Evolutionary conservation across 2,113 vertebrate genomes (phyloP), one percentile per base, ranked within the genome.

Genomic region (Ariopsis seemanni): DNA sequence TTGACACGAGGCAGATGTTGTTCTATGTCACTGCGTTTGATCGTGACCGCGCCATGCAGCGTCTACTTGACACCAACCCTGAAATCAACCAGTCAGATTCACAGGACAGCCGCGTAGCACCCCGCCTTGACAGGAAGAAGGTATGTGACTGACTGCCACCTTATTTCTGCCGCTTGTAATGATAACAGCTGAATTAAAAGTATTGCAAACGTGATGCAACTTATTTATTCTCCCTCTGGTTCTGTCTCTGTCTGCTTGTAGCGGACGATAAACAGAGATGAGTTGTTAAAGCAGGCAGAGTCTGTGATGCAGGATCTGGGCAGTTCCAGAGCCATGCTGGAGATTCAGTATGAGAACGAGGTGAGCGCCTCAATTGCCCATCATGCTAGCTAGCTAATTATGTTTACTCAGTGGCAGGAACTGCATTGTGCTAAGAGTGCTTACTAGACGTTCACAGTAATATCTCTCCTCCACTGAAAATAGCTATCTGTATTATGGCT

Each of bases 11-110:
- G 90, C 98, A 99, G 97, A 99, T 99, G 98, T 93, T 99, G 81
- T 99, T 99, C 93, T 99, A 99, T 62, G 98, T 99, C 63, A 99
- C 98, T n/a, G 98, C 98, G n/a, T 99, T 99, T 93, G 98, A 99
- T 91, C 97, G 98, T 1, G 98, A 99, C 91, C 95, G 98, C 92
- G 98, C 98, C 94, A 99, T 99, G 98, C 98, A 99, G 83, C 96
- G 98, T 89, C 93, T 99, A 8, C 95, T 99, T 87, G 98, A 99
- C 92, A 99, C 98, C 52, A 99, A 99, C 93, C 98, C 98, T 91
- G 98, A 99, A 94, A 99, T 99, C 94, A 99, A 99, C 93, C 98
- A 99, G 62, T 99, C 98, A 0, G 98, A 99, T 93, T 99, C 98
- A 92, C 98, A 99, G 96, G 98, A 99, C 90, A 99, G 98, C 94